A percentile compares a stretch with the other conserved stretches of the same genome.
These are phyloP conservation scores for Chamaea fasciata DNA, from an alignment of 2,113 vertebrate species.

Conservation along the genomic window DNA sequence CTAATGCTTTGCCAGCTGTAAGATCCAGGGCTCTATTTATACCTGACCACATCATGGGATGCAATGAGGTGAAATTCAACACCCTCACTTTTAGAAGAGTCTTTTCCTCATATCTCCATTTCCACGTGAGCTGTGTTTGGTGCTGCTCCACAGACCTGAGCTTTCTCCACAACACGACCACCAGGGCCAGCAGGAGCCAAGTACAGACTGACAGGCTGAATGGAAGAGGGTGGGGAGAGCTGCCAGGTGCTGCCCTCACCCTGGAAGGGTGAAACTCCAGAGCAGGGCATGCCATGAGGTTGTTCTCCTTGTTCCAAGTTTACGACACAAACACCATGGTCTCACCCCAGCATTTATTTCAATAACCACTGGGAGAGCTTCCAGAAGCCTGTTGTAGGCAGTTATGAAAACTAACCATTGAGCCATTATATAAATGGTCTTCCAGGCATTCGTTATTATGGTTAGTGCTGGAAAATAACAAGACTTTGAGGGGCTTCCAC, in stretches of 20 bases:
- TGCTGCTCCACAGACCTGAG: background rate
- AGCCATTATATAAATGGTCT: conserved; percentile 9
- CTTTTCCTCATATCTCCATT: background rate
- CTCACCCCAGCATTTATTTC: background rate
- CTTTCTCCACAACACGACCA: background rate
- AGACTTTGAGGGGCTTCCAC: conserved; percentile 3
- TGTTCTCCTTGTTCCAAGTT: background rate
- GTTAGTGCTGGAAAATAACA: background rate
- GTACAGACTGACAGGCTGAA: background rate
- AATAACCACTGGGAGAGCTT: background rate
- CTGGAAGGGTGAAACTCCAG: background rate
- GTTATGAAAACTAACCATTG: background rate
- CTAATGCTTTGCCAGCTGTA: background rate
- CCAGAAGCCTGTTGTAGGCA: background rate
- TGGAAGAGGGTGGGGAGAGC: background rate
- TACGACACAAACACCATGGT: background rate
- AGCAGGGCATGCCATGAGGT: background rate
- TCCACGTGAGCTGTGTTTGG: background rate
- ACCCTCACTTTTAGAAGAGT: rapidly evolving
- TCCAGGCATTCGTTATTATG: background rate
- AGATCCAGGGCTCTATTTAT: background rate
- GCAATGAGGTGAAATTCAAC: background rate
- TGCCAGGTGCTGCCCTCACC: background rate
- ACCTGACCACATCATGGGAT: background rate
- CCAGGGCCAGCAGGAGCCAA: background rate